These are phyloP conservation scores for Agriopis leucophaearia DNA, from an alignment of 2,888 invertebrate species.

Conservation along the genomic window DNA sequence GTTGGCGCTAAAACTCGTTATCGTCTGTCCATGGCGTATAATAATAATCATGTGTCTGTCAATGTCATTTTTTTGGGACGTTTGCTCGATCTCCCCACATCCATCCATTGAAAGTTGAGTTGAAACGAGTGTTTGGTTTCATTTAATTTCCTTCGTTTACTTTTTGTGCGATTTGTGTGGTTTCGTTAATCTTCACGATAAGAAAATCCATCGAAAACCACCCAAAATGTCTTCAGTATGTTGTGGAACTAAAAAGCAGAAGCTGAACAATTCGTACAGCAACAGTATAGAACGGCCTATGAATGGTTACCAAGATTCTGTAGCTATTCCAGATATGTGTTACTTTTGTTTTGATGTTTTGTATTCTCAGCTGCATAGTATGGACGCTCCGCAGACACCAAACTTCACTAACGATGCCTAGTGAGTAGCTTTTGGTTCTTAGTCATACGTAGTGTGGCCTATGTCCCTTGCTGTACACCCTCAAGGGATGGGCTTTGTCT, in stretches of 20 bases:
- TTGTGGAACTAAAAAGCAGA: conserved; percentile 97
- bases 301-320: conserved; percentile 84
- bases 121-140: conserved; percentile 62
- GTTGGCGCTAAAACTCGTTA: too few species aligned
- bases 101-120: conserved; percentile 30
- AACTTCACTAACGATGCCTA: conserved; percentile 97
- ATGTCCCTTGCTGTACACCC: conserved; percentile 24
- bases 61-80: conserved; percentile 8
- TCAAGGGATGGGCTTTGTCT: conserved; percentile 55
- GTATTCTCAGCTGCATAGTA: conserved; percentile 96
- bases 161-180: conserved; percentile 64
- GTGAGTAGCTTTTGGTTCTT: conserved; percentile 88
- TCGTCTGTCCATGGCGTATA: too few species aligned
- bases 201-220: conserved; percentile 50
- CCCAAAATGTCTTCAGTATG: conserved; percentile 94
- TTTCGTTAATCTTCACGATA: conserved; percentile 57
- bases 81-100: too few species aligned
- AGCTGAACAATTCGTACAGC: conserved; percentile 90
- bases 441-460: conserved; percentile 41
- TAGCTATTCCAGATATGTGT: conserved; percentile 98
- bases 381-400: conserved; percentile 96
- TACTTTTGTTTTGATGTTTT: conserved; percentile 99
- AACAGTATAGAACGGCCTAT: conserved; percentile 87
- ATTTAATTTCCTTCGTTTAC: conserved; percentile 57
- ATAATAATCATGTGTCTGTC: too few species aligned